phyloP scores from a whole-genome alignment of 2,797 vertebrate genomes.

The Gymnothorax reevesii region DNA sequence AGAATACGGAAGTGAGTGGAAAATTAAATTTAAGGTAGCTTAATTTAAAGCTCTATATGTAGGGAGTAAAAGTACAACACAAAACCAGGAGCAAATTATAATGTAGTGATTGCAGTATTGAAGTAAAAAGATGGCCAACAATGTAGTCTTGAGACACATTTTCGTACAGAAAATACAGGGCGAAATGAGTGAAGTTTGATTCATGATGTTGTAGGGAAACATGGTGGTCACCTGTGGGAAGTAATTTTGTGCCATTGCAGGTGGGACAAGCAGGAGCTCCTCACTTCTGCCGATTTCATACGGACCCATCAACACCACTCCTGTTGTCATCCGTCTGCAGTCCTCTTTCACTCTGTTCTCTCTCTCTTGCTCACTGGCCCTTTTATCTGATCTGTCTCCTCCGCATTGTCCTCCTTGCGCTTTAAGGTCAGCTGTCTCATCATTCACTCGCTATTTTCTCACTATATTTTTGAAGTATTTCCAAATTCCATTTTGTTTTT shows the following conservation, averaged over 20 bases:
- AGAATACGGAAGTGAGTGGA: too few species aligned
- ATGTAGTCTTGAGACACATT: too few species aligned
- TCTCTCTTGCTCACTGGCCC: not conserved
- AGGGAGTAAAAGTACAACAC: too few species aligned
- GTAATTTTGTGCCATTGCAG: constrained; percentile 20
- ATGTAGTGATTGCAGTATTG: too few species aligned
- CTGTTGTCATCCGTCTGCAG: not conserved
- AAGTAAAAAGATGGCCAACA: too few species aligned
- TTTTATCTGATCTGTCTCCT: not conserved
- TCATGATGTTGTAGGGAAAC: constrained; percentile 5
- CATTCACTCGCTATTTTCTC: constrained; percentile 11
- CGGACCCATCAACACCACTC: constrained; percentile 18
- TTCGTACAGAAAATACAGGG: too few species aligned
- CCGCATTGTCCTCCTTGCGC: not conserved
- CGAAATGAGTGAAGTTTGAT: not conserved
- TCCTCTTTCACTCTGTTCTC: not conserved
- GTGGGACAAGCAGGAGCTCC: constrained; percentile 19
- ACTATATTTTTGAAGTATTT: not conserved
- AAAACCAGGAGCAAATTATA: too few species aligned
- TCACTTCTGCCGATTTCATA: not conserved
- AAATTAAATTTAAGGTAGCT: too few species aligned
- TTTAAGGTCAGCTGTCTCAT: not conserved
- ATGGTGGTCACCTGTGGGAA: constrained; percentile 8
- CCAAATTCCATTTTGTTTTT: constrained; percentile 32
- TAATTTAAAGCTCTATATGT: too few species aligned